A percentile compares a stretch with the other conserved stretches of the same genome.
These are phyloP conservation scores for Dolichotis patagonum DNA, from an alignment of 2,113 vertebrate genomes.

Conservation along the genomic window DNA sequence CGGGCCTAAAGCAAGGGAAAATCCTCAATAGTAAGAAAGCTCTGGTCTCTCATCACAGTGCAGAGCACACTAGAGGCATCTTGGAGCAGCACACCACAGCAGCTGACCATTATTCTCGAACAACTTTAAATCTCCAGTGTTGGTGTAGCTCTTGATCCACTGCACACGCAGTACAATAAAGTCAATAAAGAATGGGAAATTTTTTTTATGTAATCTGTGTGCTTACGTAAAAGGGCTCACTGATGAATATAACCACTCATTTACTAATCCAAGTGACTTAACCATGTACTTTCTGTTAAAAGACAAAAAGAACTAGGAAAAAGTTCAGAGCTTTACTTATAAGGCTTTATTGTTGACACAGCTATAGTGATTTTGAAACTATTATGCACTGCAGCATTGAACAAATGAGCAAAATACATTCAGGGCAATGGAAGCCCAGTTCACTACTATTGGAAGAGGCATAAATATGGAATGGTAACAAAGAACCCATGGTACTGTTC, in stretches of 20 bases:
- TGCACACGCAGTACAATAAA: neutral
- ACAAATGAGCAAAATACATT: neutral
- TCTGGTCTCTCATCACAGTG: neutral
- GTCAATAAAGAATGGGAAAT: neutral
- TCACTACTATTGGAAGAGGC: neutral
- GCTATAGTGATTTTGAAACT: neutral
- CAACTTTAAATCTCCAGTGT: neutral
- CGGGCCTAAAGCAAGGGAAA: neutral
- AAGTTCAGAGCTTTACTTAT: neutral
- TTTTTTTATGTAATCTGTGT: neutral
- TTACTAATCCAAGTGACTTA: constrained; percentile 6
- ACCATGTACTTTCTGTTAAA: neutral
- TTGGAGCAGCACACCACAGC: neutral
- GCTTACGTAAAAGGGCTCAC: neutral
- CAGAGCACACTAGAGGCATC: neutral
- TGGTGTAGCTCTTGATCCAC: neutral
- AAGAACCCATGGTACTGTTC: neutral
- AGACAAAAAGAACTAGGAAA: neutral
- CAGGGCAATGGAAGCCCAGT: neutral
- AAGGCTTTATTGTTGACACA: neutral
- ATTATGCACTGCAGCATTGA: neutral
- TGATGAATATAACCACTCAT: neutral
- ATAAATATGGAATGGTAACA: neutral
- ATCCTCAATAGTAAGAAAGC: neutral
- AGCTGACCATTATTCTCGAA: neutral